These are phyloP conservation scores for Drosophila kepulauana DNA, from an alignment of 1,140 invertebrate genomes.

Conservation along the genomic window DNA sequence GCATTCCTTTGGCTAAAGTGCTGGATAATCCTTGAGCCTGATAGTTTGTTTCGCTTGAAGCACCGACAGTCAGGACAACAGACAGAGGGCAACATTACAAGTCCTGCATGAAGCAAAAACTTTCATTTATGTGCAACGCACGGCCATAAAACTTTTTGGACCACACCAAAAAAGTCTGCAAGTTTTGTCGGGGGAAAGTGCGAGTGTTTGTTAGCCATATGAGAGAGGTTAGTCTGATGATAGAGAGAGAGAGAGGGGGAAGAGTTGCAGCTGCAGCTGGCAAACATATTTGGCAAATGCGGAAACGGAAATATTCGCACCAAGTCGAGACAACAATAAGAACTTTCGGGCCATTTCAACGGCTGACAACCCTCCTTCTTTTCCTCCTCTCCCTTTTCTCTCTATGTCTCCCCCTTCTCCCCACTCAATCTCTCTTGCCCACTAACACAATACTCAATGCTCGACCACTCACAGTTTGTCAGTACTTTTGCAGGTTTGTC, in stretches of 20 bases:
- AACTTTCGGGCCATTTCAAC: slow-evolving; percentile 69
- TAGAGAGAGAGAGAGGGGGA: background rate
- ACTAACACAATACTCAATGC: slow-evolving; percentile 27
- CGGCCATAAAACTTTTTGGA: slow-evolving; percentile 74
- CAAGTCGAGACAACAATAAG: slow-evolving; percentile 71
- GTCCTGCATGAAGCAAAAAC: slow-evolving; percentile 64
- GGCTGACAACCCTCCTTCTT: slow-evolving; percentile 49
- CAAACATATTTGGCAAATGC: slow-evolving; percentile 80
- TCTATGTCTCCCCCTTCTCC: background rate
- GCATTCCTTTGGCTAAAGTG: background rate
- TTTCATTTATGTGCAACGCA: slow-evolving; percentile 81
- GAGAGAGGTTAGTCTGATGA: background rate
- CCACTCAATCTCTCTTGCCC: background rate
- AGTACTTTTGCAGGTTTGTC: slow-evolving; percentile 59
- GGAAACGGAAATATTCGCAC: slow-evolving; percentile 82
- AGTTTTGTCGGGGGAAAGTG: slow-evolving; percentile 67
- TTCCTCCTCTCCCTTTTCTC: background rate
- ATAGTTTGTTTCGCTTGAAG: slow-evolving; percentile 8
- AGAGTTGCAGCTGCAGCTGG: slow-evolving; percentile 54
- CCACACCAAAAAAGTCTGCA: slow-evolving; percentile 37
- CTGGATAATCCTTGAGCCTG: slow-evolving; percentile 10
- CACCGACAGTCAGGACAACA: background rate
- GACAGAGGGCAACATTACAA: slow-evolving; percentile 10
- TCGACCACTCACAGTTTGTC: slow-evolving; percentile 54
- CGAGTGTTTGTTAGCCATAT: slow-evolving; percentile 69